Evolutionary conservation across 1,140 invertebrate species (phyloP).

Genomic region (Drosophila pectinifera): DNA sequence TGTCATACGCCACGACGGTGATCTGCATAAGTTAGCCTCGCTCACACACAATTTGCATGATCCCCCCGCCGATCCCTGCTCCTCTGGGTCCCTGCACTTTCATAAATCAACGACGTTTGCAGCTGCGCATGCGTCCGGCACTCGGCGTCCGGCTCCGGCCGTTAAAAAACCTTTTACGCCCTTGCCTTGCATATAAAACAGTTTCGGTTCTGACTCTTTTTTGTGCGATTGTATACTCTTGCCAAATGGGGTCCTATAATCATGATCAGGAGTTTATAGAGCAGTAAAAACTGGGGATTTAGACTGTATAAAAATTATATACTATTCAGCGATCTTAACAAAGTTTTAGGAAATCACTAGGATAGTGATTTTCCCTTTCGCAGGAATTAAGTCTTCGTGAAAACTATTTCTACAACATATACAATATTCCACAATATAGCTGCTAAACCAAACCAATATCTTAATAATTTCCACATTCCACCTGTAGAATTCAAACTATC

Average conservation of each 20-base stretch:
- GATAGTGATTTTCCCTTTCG: too few relatives aligned
- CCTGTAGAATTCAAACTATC: not conserved
- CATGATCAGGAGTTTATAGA: not conserved
- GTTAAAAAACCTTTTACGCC: constrained; percentile 78
- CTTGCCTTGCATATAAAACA: constrained; percentile 83
- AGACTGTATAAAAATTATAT: too few relatives aligned
- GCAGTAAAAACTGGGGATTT: not conserved
- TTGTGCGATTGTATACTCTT: constrained; percentile 44
- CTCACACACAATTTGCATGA: constrained; percentile 67
- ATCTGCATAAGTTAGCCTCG: constrained; percentile 28
- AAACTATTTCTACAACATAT: too few relatives aligned
- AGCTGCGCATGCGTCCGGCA: constrained; percentile 75
- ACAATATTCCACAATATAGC: too few relatives aligned
- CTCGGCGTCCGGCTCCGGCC: constrained; percentile 37
- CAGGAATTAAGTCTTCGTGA: too few relatives aligned
- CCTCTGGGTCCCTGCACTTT: constrained; percentile 74
- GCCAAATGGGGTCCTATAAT: constrained; percentile 8
- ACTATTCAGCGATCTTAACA: too few relatives aligned
- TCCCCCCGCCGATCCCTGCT: constrained; percentile 23
- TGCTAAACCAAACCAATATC: too few relatives aligned
- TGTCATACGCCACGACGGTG: constrained; percentile 53
- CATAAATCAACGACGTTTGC: constrained; percentile 81
- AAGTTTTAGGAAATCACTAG: too few relatives aligned
- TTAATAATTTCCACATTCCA: too few relatives aligned
- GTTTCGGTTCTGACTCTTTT: constrained; percentile 57